Conservation (phyloP, 2,888 invertebrate genomes). For the Nephrocerus scutellatus region DNA sequence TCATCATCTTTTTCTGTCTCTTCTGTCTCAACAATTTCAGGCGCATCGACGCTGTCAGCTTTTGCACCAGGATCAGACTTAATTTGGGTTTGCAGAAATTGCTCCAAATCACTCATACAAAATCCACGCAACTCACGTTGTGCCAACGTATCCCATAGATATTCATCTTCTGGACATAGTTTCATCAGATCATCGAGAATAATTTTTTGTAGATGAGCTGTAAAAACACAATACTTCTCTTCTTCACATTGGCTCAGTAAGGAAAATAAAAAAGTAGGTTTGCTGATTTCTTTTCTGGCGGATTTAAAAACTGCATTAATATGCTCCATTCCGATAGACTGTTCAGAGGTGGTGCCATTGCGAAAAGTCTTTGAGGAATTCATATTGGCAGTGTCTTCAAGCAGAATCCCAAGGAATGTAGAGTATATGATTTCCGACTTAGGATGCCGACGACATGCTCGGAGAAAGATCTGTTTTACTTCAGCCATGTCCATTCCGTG, state of each 20-base stretch:
- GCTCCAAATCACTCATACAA: constrained; percentile 33
- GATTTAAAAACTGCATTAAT: constrained; percentile 57
- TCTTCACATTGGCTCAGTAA: constrained; percentile 50
- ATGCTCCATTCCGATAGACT: constrained; percentile 49
- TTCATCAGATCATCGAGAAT: constrained; percentile 51
- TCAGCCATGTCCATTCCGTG: constrained; percentile 55
- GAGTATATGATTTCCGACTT: constrained; percentile 60
- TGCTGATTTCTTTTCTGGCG: constrained; percentile 53
- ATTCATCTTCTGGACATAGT: constrained; percentile 50
- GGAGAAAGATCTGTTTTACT: constrained; percentile 64
- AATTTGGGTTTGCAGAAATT: no score
- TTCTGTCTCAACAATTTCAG: no score
- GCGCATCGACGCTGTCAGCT: no score
- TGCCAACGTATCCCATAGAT: constrained; percentile 57
- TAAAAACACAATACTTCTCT: constrained; percentile 53
- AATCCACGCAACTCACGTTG: constrained; percentile 53
- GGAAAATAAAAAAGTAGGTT: constrained; percentile 55
- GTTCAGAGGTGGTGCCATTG: constrained; percentile 39
- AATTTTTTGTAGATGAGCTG: constrained; percentile 52
- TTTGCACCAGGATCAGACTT: no score
- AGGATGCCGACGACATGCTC: constrained; percentile 70
- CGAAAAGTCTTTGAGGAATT: constrained; percentile 44
- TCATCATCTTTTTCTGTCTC: no score
- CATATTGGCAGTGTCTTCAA: constrained; percentile 32
- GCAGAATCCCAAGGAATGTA: constrained; percentile 57